A percentile compares a stretch with the other conserved stretches of the same genome.
phyloP scores from a whole-genome alignment of 2,113 vertebrate genomes.

The Bettongia penicillata region DNA sequence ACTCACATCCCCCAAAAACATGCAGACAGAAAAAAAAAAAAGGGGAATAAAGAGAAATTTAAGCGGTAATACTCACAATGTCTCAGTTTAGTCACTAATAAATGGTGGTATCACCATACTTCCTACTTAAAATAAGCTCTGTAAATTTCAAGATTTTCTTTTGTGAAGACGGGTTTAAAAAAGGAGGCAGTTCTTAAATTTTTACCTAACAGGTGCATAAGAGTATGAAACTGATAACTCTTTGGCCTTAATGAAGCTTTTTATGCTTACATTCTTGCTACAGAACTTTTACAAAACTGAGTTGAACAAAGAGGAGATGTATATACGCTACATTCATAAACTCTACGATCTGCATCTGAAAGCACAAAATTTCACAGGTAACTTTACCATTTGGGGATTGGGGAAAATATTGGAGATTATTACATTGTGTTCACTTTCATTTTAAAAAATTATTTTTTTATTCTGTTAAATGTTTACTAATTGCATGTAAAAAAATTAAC shows the following conservation, averaged over 20 bases:
- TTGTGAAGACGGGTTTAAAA: neutral
- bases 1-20: neutral
- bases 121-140: neutral
- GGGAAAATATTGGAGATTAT: neutral
- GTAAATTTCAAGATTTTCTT: neutral
- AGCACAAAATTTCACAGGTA: constrained; percentile 99
- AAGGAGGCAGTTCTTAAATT: neutral
- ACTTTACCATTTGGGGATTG: neutral
- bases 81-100: neutral
- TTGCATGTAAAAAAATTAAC: neutral
- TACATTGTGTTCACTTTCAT: neutral
- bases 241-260: neutral
- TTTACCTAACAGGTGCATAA: neutral
- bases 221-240: neutral
- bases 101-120: neutral
- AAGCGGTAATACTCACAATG: neutral
- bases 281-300: constrained; percentile 99
- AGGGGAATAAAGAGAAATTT: neutral
- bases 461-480: neutral
- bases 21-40: neutral
- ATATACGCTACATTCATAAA: constrained; percentile 99
- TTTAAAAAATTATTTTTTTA: neutral
- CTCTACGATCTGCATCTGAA: constrained; percentile 98
- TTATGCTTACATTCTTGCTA: constrained; percentile 48
- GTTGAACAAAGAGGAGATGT: constrained; percentile 99